phyloP scores from a whole-genome alignment of 2,797 vertebrate genomes.

The Gouania willdenowi region DNA sequence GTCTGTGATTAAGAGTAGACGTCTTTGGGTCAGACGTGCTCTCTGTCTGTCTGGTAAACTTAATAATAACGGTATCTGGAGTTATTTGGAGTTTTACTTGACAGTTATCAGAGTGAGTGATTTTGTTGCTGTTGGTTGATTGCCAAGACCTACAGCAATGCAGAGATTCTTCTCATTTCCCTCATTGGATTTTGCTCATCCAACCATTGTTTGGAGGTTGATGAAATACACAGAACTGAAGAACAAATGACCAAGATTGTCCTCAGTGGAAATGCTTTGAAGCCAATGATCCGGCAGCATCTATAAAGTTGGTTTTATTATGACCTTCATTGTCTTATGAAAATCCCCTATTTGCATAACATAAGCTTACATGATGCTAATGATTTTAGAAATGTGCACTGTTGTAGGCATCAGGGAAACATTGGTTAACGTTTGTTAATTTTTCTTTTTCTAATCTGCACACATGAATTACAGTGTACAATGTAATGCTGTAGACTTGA shows the following conservation, averaged over 20 bases:
- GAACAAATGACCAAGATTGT: constrained; percentile 19
- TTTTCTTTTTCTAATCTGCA: too few species aligned
- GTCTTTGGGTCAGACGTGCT: too few species aligned
- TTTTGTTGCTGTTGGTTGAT: constrained; percentile 23
- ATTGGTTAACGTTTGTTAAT: too few species aligned
- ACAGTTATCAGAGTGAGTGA: constrained; percentile 1
- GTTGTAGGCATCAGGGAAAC: background rate
- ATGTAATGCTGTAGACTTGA: too few species aligned
- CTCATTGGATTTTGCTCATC: constrained; percentile 40
- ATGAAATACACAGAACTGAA: constrained; percentile 39
- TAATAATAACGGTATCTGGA: too few species aligned
- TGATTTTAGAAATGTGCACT: constrained; percentile 61
- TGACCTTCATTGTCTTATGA: constrained; percentile 68
- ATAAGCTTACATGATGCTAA: constrained; percentile 68
- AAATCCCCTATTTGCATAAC: constrained; percentile 70
- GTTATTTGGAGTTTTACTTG: too few species aligned
- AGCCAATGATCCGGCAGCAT: too few species aligned
- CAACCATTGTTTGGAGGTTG: constrained; percentile 47
- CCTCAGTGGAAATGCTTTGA: constrained; percentile 10
- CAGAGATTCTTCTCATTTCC: constrained; percentile 26
- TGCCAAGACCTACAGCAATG: constrained; percentile 14
- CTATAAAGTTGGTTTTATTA: too few species aligned
- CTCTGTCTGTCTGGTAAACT: too few species aligned
- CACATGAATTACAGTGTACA: too few species aligned
- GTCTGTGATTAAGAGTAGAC: too few species aligned